Percentiles rank a stretch among this genome's conserved stretches.
These are phyloP conservation scores for Scaptomyza polygonia DNA, from an alignment of 2,888 invertebrate genomes.

Conservation along the genomic window DNA sequence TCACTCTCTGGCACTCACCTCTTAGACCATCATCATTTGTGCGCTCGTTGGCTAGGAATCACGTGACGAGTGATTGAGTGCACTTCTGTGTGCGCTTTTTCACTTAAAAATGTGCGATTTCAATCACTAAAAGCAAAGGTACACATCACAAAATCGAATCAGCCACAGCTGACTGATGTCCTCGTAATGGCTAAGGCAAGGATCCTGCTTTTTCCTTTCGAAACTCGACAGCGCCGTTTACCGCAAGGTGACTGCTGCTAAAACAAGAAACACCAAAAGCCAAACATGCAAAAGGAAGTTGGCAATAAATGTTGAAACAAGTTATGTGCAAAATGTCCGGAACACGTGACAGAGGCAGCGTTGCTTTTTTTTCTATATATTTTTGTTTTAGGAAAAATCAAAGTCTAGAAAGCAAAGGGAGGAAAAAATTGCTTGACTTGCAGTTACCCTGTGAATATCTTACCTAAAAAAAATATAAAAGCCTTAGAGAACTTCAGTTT, in stretches of 20 bases:
- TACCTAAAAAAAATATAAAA: too few relatives aligned
- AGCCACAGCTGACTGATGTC: slow-evolving; percentile 60
- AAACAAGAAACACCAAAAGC: slow-evolving; percentile 34
- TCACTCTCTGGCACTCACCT: neutral
- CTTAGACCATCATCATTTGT: slow-evolving; percentile 5
- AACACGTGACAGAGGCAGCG: slow-evolving; percentile 62
- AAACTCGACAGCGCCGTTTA: slow-evolving; percentile 36
- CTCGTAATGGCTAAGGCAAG: slow-evolving; percentile 16
- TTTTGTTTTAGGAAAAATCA: slow-evolving; percentile 3
- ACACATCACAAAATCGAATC: slow-evolving; percentile 73
- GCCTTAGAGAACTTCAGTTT: too few relatives aligned
- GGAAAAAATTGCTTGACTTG: neutral
- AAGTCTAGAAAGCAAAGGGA: neutral
- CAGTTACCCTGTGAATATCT: too few relatives aligned
- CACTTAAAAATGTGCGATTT: slow-evolving; percentile 80
- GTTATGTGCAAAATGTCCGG: slow-evolving; percentile 74
- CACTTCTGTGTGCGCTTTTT: slow-evolving; percentile 75
- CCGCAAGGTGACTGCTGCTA: slow-evolving; percentile 50
- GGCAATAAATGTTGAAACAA: slow-evolving; percentile 76
- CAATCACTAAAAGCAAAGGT: slow-evolving; percentile 78
- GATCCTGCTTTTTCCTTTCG: neutral
- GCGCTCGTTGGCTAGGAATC: slow-evolving; percentile 42
- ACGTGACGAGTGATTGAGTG: slow-evolving; percentile 81
- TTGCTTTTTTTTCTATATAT: neutral
- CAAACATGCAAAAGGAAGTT: slow-evolving; percentile 62